These are phyloP conservation scores for Frankliniella fusca DNA, from an alignment of 2,888 invertebrate species.

Conservation along the genomic window DNA sequence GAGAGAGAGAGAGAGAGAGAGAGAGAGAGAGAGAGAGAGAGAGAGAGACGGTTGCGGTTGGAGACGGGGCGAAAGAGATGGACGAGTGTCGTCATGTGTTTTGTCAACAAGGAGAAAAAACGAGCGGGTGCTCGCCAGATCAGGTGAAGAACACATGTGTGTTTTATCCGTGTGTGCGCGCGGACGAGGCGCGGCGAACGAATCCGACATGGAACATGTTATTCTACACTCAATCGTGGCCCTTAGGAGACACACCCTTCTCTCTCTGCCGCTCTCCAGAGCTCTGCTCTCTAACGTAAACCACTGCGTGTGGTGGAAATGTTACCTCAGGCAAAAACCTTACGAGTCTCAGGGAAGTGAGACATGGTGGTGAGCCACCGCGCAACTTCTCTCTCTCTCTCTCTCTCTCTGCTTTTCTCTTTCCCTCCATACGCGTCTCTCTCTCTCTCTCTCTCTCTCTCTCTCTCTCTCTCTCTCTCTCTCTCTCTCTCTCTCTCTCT, in stretches of 20 bases:
- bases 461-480: neutral
- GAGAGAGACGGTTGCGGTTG: too few species aligned
- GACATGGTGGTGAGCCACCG: too few species aligned
- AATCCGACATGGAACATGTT: neutral
- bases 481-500: neutral
- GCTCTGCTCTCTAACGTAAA: too few species aligned
- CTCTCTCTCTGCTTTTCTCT: too few species aligned
- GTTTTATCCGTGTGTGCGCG: neutral
- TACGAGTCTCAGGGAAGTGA: too few species aligned
- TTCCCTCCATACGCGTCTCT: too few species aligned
- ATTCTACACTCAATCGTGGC: neutral
- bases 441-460: constrained; percentile 1
- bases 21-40: neutral
- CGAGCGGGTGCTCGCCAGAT: neutral
- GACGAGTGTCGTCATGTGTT: constrained; percentile 3
- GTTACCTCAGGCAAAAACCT: too few species aligned
- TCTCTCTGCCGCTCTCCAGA: neutral
- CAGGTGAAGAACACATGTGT: constrained; percentile 25
- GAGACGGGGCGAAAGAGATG: neutral
- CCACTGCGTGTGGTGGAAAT: too few species aligned
- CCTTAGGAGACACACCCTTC: neutral
- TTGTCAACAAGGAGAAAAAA: constrained; percentile 16
- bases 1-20: constrained; percentile 9
- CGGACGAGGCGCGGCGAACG: neutral
- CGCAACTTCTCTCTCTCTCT: too few species aligned